Percentiles rank a stretch among this genome's conserved stretches.
phyloP scores from a whole-genome alignment of 2,113 vertebrate species.

The Syngnathus typhle region DNA sequence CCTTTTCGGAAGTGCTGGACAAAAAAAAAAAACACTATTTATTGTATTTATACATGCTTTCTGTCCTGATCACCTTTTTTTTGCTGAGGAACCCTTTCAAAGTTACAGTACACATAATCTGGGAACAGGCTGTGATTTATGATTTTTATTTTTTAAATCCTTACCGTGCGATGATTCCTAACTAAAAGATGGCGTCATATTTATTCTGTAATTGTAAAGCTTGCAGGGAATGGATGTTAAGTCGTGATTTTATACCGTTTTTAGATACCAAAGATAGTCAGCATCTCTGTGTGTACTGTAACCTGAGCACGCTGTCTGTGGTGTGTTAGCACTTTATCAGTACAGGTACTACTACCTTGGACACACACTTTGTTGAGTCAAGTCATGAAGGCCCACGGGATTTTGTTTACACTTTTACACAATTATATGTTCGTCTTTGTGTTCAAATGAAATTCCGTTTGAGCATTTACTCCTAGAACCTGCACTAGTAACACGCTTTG shows the following conservation, averaged over 20 bases:
- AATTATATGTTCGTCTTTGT: background rate
- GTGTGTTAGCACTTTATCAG: constrained; percentile 74
- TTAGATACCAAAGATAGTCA: constrained; percentile 35
- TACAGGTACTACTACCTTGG: constrained; percentile 66
- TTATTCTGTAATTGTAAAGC: constrained; percentile 49
- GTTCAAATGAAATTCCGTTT: background rate
- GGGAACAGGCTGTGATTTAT: constrained; percentile 55
- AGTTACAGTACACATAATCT: constrained; percentile 52
- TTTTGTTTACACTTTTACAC: constrained; percentile 57
- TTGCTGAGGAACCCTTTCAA: constrained; percentile 33
- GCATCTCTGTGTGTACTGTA: constrained; percentile 36
- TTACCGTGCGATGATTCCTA: constrained; percentile 46
- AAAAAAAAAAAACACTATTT: constrained; percentile 77
- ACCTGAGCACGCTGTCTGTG: constrained; percentile 53
- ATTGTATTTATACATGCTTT: constrained; percentile 89
- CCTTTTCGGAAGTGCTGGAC: constrained; percentile 68
- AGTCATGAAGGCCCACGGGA: constrained; percentile 39
- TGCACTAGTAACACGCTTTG: background rate
- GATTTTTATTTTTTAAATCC: constrained; percentile 30
- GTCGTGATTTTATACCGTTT: constrained; percentile 35
- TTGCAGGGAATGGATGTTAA: constrained; percentile 28
- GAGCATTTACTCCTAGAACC: background rate
- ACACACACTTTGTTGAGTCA: constrained; percentile 31
- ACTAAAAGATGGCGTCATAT: constrained; percentile 50
- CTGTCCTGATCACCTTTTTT: constrained; percentile 54